These are phyloP conservation scores for Troglohyphantes excavatus DNA, from an alignment of 2,888 invertebrate genomes.

Conservation along the genomic window DNA sequence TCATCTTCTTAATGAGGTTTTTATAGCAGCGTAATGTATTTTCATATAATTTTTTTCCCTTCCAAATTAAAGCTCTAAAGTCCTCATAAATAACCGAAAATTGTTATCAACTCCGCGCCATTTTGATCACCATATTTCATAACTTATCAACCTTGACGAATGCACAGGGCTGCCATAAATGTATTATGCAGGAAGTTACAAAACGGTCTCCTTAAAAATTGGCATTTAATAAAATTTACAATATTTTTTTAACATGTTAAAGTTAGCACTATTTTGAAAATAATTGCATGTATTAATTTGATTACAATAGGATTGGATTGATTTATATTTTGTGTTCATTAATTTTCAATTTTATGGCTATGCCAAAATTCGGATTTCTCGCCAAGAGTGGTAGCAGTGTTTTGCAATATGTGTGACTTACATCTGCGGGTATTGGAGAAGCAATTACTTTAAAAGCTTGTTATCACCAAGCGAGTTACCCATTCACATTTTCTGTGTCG, in stretches of 20 bases:
- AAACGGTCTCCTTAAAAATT: no score
- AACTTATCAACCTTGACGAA: conserved; percentile 53
- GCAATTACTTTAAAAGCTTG: conserved; percentile 60
- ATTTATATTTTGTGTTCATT: no score
- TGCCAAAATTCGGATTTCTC: no score
- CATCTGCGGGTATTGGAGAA: conserved; percentile 35
- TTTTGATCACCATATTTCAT: conserved; percentile 14
- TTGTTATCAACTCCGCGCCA: conserved; percentile 33
- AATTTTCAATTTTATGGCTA: no score
- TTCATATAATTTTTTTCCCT: conserved; percentile 24
- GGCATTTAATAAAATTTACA: no score
- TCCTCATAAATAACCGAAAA: conserved; percentile 51
- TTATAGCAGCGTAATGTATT: conserved; percentile 22
- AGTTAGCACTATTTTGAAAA: no score
- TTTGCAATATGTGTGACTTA: no score
- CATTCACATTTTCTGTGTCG: background rate
- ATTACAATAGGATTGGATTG: no score
- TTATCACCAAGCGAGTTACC: conserved; percentile 38
- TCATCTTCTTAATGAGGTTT: conserved; percentile 47
- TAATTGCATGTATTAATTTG: no score
- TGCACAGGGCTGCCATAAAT: background rate
- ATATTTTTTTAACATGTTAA: no score
- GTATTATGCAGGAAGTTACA: no score
- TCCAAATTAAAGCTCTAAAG: background rate
- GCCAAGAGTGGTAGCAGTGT: no score